Evolutionary conservation across 2,797 vertebrate species (phyloP), one percentile per base, ranked within the genome.

Genomic region (Hoplostethus atlanticus): DNA sequence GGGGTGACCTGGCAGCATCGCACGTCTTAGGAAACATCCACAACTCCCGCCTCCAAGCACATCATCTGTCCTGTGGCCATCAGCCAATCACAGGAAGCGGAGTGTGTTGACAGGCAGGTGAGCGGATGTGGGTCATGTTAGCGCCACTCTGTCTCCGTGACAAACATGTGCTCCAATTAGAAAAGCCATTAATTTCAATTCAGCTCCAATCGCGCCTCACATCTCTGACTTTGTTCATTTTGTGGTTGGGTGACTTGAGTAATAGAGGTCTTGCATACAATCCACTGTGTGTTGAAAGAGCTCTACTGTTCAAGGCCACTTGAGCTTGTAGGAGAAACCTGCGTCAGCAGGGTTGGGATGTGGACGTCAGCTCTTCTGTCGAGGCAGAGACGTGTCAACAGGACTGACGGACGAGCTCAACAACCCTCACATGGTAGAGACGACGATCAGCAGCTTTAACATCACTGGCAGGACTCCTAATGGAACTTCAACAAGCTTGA

Each of bases 121-220:
- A 84, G 73, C 52, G 76, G 84, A 87, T 78, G 85, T 74, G 76
- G 80, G 59, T 63, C 10, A 0, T 52, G 87, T 81, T 70, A 13
- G 40, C 25, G 21, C 51, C 66, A 44, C 85, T 85, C 75, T 46
- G 78, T 90, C 87, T 83, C 89, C 89, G 57, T 89, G 77, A 87
- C 75, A 77, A 90, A 91, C 91, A 89, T 81, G 88, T 86, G 85
- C 70, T 87, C 84, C 86, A 87, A 92, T 92, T 90, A 92, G 88
- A 86, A 78, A 89, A 88, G 70, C 63, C 83, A 89, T 92, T 90
- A 75, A 89, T 92, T 89, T 88, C 75, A 86, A 88, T 91, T 79
- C 50, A 12, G 68, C 81, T 5, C 66, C 68, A 42, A 83, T 83
- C 71, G 75, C 6, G 58, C 68, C 68, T 69, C 81, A 54, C 64